Evolutionary conservation across 2,888 invertebrate genomes (phyloP).

Genomic region (Caenorhabditis parvicauda): DNA sequence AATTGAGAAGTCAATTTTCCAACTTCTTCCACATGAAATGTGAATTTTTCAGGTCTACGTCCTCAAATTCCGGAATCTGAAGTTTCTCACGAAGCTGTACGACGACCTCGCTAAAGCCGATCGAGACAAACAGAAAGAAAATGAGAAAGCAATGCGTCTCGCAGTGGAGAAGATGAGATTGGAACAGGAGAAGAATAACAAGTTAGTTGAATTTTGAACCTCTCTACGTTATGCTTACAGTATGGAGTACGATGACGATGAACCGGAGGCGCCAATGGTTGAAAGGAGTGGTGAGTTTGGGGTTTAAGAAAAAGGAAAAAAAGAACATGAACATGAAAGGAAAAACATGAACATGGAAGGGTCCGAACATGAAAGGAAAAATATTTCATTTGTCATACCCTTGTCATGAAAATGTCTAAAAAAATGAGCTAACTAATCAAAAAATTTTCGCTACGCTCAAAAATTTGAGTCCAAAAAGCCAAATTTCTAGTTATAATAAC

Average conservation of each 20-base stretch:
- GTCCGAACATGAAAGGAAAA: too few relatives aligned
- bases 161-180: conserved; percentile 69
- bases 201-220: conserved; percentile 19
- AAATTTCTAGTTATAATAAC: background rate
- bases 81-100: conserved; percentile 82
- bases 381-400: too few relatives aligned
- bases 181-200: conserved; percentile 64
- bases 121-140: conserved; percentile 71
- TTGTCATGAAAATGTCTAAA: too few relatives aligned
- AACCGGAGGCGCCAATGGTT: conserved; percentile 19
- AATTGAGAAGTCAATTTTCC: too few relatives aligned
- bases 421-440: too few relatives aligned
- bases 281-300: conserved; percentile 22
- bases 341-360: too few relatives aligned
- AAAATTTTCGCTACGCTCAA: too few relatives aligned
- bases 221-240: conserved; percentile 10
- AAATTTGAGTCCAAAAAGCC: background rate
- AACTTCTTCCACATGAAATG: too few relatives aligned
- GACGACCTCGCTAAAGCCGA: conserved; percentile 79
- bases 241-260: conserved; percentile 15
- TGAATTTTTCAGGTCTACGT: conserved; percentile 72
- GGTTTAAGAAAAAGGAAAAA: background rate
- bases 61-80: conserved; percentile 80
- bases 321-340: too few relatives aligned
- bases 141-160: conserved; percentile 68